Evolutionary conservation across 2,797 vertebrate genomes (phyloP), one percentile per base, ranked within the genome.

Genomic region (Borostomias antarcticus): DNA sequence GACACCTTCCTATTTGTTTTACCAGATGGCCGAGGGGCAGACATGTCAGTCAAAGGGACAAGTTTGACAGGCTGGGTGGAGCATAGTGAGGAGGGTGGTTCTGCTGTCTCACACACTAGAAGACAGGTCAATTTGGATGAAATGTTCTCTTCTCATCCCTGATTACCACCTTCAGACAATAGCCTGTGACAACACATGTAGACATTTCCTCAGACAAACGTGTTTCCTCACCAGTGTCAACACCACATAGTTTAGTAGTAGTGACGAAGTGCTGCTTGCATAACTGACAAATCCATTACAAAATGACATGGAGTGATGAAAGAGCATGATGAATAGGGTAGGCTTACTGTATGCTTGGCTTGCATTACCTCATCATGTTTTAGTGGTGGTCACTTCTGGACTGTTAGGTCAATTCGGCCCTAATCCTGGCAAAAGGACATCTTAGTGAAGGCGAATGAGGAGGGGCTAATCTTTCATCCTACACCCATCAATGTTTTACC

Each of bases 401-500:
- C 40, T 15, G 15, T 4, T 17, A 45, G 15, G 40, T 13, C 5
- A 45, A 45, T 17, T 45, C 40, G 4, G 40, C 37, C 15, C 3
- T 45, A 45, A 45, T 45, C 40, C 40, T 65, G 60, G 73, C 69
- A 73, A 68, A 72, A 52, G 75, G 72, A 68, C 64, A 68, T 77
- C 57, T 88, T 81, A 85, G 68, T 5, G 53, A 82, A 74, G 79
- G 66, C 56, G 6, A 28, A 73, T 78, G 43, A 84, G 69, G 67
- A 62, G 62, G 76, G 77, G 47, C 67, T 47, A 53, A 57, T 58
- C 79, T 83, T 85, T 78, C 67, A 77, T 82, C 73, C 28, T 72
- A 66, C 74, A 73, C 79, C 70, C 75, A 86, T 87, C 85, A 85
- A 84, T 67, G 82, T 81, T 66, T 82, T 70, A 82, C 72, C 72